Base-by-base conservation (phyloP, 92 coral and sea anemone species). In the Siderastrea siderea region DNA sequence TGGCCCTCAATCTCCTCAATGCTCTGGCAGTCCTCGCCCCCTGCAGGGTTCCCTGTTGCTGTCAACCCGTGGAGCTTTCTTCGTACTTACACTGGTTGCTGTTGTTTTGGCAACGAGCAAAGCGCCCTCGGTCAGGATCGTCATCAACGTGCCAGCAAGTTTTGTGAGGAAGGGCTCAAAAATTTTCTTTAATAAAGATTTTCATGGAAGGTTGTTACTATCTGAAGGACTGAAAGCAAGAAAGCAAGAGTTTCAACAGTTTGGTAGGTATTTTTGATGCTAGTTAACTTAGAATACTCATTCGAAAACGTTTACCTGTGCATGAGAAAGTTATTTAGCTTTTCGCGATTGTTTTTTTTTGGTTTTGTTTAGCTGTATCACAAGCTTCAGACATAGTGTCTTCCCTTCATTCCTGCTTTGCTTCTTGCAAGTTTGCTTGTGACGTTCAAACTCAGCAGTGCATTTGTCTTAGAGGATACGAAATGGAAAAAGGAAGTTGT, bases 381-480 rank as follows among this genome's bases (percentile, higher is more conserved):
- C 87, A 90, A 75, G 95, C 92, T 58, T 66, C 88, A 63, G 15
- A 84, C 46, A 74, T 51, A 78, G 90, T 91, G 46, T 57, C 91
- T 38, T 73, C 83, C 19, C 71, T 74, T 4, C 89, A 49, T 80
- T 12, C 87, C 14, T 94, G 97, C 77, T 59, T 84, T 13, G 19
- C 3, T 47, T 65, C 88, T 26, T 91, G 97, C 81, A 68, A 86
- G 61, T 79, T 87, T 84, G 92, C 87, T 10, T 94, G 97, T 80
- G 97, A 94, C 70, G 87, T 59, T 16, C 80, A 91, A 65, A 86
- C 81, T 14, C 90, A 79, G 52, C 38, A 68, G 15, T 94, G 97
- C 51, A 79, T 94, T 53, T 94, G 97, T 79, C 80, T 62, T 7
- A 84, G 93, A 68, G 97, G 97, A 49, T 94, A 86, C 79, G 52